These are phyloP conservation scores for Acropora tenuis DNA, from an alignment of 64 coral and sea anemone genomes.

Conservation along the genomic window DNA sequence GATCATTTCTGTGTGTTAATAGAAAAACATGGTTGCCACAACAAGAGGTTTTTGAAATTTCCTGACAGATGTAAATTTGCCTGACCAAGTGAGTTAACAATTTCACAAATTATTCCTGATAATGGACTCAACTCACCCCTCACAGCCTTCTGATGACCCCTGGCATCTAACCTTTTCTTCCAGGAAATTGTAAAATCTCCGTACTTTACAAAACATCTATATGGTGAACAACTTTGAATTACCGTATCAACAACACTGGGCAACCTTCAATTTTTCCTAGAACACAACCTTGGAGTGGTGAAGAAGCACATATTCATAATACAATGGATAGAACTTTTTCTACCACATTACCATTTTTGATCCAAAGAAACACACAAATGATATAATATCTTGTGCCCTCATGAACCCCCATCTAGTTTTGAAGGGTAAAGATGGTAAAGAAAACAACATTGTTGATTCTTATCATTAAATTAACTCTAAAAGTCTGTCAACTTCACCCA, in stretches of 20 bases:
- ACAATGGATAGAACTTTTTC: neutral
- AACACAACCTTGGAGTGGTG: slow-evolving; percentile 10
- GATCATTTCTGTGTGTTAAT: neutral
- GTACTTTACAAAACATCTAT: neutral
- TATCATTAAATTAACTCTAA: slow-evolving; percentile 14
- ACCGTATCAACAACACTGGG: neutral
- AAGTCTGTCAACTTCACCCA: slow-evolving; percentile 35
- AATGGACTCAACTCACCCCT: slow-evolving; percentile 1
- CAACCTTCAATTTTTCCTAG: neutral
- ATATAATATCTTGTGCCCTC: neutral
- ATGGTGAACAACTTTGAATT: slow-evolving; percentile 1
- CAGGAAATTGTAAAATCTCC: slow-evolving; percentile 10
- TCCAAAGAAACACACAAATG: neutral
- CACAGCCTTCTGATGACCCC: slow-evolving; percentile 5
- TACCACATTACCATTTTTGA: neutral
- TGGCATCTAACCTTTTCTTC: neutral
- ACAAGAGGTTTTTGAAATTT: too few relatives aligned
- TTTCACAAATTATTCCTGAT: neutral
- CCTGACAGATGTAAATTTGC: neutral
- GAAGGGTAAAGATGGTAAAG: slow-evolving; percentile 10
- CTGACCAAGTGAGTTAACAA: neutral
- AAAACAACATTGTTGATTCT: slow-evolving; percentile 12
- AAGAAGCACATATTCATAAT: neutral
- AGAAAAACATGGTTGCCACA: slow-evolving; percentile 5
- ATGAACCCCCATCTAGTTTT: neutral